Evolutionary conservation across 1,140 invertebrate genomes (phyloP).

Genomic region (Atta colombica): DNA sequence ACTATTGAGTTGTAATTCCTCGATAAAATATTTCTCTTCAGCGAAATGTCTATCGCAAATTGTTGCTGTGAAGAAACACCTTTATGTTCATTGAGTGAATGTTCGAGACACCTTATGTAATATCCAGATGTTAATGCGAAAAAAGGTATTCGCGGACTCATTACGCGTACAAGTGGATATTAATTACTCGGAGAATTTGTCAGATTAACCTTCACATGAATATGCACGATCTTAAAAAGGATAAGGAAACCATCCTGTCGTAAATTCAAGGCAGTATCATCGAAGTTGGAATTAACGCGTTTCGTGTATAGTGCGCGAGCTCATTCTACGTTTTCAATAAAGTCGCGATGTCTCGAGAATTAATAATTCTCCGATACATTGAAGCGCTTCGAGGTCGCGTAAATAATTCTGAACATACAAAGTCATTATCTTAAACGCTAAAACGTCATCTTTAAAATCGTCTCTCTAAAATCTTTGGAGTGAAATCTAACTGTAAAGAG

Average conservation of each 20-base stretch:
- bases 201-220: constrained; percentile 50
- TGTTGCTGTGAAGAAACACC: background rate
- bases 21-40: background rate
- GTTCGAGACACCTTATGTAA: constrained; percentile 31
- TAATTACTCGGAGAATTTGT: constrained; percentile 54
- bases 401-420: background rate
- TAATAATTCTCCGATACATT: background rate
- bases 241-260: constrained; percentile 26
- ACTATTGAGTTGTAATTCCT: background rate
- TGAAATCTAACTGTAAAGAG: no score
- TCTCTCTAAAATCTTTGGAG: no score
- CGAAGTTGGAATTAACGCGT: constrained; percentile 24
- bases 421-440: background rate
- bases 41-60: background rate
- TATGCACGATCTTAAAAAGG: constrained; percentile 36
- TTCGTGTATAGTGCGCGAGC: background rate
- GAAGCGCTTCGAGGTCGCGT: background rate
- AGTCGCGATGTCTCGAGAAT: background rate
- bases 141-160: constrained; percentile 24
- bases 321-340: background rate
- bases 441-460: no score
- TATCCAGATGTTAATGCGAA: constrained; percentile 35
- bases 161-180: constrained; percentile 58
- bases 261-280: background rate
- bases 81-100: background rate